Evolutionary conservation across 2,113 vertebrate genomes (phyloP), one percentile per base, ranked within the genome.

Genomic region (Mormoops blainvillei): DNA sequence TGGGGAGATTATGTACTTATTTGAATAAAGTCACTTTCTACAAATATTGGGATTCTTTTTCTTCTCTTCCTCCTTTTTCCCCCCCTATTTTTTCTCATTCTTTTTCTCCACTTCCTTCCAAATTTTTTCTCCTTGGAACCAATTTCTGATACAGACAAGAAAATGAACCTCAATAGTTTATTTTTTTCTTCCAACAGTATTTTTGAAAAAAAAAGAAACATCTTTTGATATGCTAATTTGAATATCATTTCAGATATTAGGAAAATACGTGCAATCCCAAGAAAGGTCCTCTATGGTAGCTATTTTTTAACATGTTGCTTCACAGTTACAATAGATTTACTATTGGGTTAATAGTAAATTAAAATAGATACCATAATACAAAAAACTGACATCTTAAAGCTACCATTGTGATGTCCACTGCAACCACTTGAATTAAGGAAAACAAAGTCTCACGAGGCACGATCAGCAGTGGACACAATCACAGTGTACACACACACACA

Each of bases 1-100:
- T 95, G 68, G 58, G 67, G 26, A 88, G 48, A 67, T 84, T 70
- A 56, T 74, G 20, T 77, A 28, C 67, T 91, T 91, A 83, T 90
- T 96, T 95, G 82, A 89, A 96, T 96, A 92, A 97, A 95, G 41
- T 84, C 48, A 73, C 12, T 88, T 83, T 73, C 54, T 74, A 41
- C 61, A 95, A 92, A 52, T 82, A 61, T 85, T 88, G 82, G 54
- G 48, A 96, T 76, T 86, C 36, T 61, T 87, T 82, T 94, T 38
- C 11, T 86, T 38, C 13, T 22, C 48, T 5, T 48, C 38, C 13
- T 74, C 43, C 24, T 58, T 45, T 31, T 41, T 48, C 48, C 61
- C 58, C 12, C 14, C 54, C 36, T 77, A 50, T 19, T 77, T 76
- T 28, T 50, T 77, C 24, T 77, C 33, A 20, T 65, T 36, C 12